Conservation (phyloP, 2,797 vertebrate species). For the Spinus olivaceus region DNA sequence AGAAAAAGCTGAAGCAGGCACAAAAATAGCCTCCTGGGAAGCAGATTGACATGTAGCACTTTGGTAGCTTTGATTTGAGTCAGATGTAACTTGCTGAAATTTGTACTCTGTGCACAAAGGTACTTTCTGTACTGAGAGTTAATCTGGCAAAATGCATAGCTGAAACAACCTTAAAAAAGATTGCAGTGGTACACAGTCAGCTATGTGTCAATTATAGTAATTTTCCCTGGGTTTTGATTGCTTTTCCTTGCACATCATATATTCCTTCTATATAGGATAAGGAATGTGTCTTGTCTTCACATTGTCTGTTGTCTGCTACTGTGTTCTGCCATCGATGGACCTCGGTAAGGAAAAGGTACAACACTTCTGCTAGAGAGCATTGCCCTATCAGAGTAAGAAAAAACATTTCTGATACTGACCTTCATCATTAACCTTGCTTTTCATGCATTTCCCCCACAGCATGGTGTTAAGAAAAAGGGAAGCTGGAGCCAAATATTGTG, state of each 20-base stretch:
- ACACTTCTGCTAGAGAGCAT: neutral
- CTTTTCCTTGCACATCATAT: neutral
- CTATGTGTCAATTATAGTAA: neutral
- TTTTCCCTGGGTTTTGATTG: neutral
- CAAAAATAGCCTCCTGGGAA: constrained; percentile 9
- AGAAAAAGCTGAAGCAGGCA: neutral
- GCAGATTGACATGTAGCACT: neutral
- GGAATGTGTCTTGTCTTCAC: neutral
- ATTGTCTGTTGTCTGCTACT: rapidly evolving
- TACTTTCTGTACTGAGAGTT: constrained; percentile 8
- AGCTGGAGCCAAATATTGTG: neutral
- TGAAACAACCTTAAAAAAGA: neutral
- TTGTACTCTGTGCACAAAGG: neutral
- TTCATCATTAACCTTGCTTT: neutral
- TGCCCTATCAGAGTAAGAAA: neutral
- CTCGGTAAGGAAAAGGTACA: neutral
- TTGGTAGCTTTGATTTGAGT: constrained; percentile 26
- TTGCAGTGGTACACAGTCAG: neutral
- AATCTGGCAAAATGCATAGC: neutral
- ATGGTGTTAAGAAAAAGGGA: neutral
- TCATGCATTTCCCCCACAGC: neutral
- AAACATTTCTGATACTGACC: neutral
- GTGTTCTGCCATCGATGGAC: neutral
- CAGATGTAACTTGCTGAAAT: neutral
- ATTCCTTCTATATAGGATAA: neutral